Percentiles rank a stretch among this genome's conserved stretches.
These are phyloP conservation scores for Triplophysa yarkandensis DNA, from an alignment of 2,797 vertebrate genomes.

Conservation along the genomic window DNA sequence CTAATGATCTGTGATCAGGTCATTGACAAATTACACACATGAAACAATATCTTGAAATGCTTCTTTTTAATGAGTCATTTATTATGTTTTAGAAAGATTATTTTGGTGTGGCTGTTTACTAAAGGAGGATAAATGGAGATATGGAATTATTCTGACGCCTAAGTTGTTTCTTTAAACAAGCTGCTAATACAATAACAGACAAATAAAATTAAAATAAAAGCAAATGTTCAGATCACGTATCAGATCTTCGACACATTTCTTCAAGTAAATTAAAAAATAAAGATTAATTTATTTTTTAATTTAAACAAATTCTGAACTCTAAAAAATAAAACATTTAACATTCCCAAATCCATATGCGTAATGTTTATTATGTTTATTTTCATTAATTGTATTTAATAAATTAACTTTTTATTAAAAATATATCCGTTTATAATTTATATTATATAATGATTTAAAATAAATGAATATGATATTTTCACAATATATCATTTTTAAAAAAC, in stretches of 20 bases:
- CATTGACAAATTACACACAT: background rate
- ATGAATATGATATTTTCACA: no score
- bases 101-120: background rate
- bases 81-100: background rate
- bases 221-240: background rate
- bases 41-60: background rate
- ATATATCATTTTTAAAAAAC: no score
- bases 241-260: background rate
- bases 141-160: background rate
- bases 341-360: no score
- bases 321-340: no score
- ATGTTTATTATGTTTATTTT: no score
- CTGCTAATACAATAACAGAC: background rate
- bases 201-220: background rate
- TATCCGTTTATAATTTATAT: no score
- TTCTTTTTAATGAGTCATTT: background rate
- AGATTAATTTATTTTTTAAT: no score
- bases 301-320: no score
- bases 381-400: no score
- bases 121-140: background rate
- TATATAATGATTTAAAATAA: no score
- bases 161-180: background rate
- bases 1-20: conserved; percentile 7
- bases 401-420: no score
- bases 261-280: background rate